A percentile compares a stretch with the other conserved stretches of the same genome.
Evolutionary conservation across 2,888 invertebrate species (phyloP).

Genomic region (Epinotia ramella): DNA sequence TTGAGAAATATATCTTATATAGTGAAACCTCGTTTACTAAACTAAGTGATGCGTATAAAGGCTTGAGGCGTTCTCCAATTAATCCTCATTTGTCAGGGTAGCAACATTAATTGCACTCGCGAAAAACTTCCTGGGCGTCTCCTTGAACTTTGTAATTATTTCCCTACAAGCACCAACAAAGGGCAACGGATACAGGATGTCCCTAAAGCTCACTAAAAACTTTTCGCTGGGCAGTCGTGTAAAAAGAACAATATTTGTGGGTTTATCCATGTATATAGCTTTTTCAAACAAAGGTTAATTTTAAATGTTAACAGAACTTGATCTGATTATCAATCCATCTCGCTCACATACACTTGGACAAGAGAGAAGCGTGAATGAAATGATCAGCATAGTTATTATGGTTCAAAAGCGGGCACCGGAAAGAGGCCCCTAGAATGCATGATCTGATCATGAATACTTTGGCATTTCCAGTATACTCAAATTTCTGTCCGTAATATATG

Average conservation of each 20-base stretch:
- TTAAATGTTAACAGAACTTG: neutral
- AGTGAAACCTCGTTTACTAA: too few relatives aligned
- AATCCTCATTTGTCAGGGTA: slow-evolving; percentile 42
- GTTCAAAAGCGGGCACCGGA: neutral
- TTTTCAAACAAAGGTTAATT: neutral
- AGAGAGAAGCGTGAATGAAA: too few relatives aligned
- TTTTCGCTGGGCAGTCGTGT: too few relatives aligned
- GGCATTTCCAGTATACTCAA: too few relatives aligned
- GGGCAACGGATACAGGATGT: slow-evolving; percentile 13
- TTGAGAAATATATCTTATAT: too few relatives aligned
- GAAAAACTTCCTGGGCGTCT: slow-evolving; percentile 30
- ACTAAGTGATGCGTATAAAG: slow-evolving; percentile 14
- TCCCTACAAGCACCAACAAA: slow-evolving; percentile 19
- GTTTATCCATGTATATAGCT: neutral
- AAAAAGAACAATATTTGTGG: neutral
- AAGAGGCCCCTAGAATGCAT: neutral
- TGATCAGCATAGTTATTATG: too few relatives aligned
- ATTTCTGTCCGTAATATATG: too few relatives aligned
- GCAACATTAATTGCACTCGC: slow-evolving; percentile 26
- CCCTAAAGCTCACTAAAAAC: neutral
- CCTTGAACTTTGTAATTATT: slow-evolving; percentile 43
- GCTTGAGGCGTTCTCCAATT: slow-evolving; percentile 29
- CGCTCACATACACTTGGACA: too few relatives aligned
- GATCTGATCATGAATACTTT: too few relatives aligned
- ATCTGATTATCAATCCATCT: neutral